Base-by-base conservation (phyloP, 2,113 vertebrate genomes). In the Semicossyphus pulcher region DNA sequence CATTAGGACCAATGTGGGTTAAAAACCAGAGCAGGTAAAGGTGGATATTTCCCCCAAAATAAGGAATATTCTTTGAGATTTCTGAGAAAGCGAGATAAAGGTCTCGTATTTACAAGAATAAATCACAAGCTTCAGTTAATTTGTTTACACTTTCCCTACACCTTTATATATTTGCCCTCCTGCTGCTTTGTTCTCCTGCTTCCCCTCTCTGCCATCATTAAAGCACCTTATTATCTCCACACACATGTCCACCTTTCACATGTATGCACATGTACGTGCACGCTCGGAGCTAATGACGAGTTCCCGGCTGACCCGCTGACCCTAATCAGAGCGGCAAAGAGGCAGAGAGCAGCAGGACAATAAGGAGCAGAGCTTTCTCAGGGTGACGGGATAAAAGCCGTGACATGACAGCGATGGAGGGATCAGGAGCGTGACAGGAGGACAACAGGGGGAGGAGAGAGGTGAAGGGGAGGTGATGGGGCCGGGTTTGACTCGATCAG, bases 321-420 rank as follows among this genome's bases (percentile, higher is more conserved):
- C 84, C 84, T 87, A 73, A 86, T 88, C 86, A 81, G 52, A 75
- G 80, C 31, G 10, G 81, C 83, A 85, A 80, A 81, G 79, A 83
- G 69, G 66, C 61, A 72, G 83, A 88, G 49, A 60, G 81, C 78
- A 39, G 62, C 45, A 11, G 74, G 69, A 81, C 76, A 86, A 82
- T 71, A 76, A 81, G 87, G 86, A 51, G 78, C 74, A 86, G 81
- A 81, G 81, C 78, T 89, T 86, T 72, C 78, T 78, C 44, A 18
- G 67, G 74, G 64, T 81, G 68, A 83, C 10, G 11, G 66, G 76
- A 91, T 85, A 92, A 88, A 73, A 81, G 78, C 37, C 10, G 39
- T 29, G 66, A 86, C 78, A 73, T 57, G 61, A 49, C 54, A n/a
- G 70, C 14, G 39, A 75, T 65, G 64, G 76, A 70, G 76, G 62